Base-by-base conservation (phyloP, 2,888 invertebrate genomes). In the Aphrophora alni region DNA sequence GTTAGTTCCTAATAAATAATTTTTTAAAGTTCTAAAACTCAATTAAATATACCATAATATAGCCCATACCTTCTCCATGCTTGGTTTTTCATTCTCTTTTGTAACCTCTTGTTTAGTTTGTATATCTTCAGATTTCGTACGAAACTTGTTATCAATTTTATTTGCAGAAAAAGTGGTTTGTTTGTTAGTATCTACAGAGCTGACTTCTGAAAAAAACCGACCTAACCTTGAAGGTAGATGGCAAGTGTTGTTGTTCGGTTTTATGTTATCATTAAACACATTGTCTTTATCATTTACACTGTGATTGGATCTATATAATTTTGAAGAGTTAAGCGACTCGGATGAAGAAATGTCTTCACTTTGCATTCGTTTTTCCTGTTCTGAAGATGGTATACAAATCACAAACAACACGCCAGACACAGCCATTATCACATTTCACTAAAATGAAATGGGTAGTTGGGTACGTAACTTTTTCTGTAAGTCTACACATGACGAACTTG, bases 311-410 rank as follows among this genome's bases (percentile, higher is more conserved):
- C 7, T 8, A 44, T 2, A 10, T 14, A 14, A 14, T 44, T 17
- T 44, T 44, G 44, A 44, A 44, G 14, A 10, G 17, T 44, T 44
- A 2, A 44, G 17, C 12, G 44, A 44, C 17, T 17, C 44, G 17
- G 14, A 44, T 14, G 17, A 44, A 44, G 14, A 8, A 14, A 44
- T 44, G 2, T 14, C 44, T 8, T 17, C 44, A 44, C 44, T 44
- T 44, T 44, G 12, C 44, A 44, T 44, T 14, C 44, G 44, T 72
- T 72, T 78, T 51, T 78, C 78, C 21, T 78, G 72, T 25, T 78
- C 78, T 27, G 17, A n/a, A 21, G 78, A 78, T 27, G 78, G 78
- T 14, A 78, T 44, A 27, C 71, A 25, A 28, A 78, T 78, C 8
- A 78, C 51, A 25, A 78, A 44, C 12, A 44, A 44, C 14, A 44